Base-by-base conservation (phyloP, 2,888 invertebrate species). In the Heliconius aoede region DNA sequence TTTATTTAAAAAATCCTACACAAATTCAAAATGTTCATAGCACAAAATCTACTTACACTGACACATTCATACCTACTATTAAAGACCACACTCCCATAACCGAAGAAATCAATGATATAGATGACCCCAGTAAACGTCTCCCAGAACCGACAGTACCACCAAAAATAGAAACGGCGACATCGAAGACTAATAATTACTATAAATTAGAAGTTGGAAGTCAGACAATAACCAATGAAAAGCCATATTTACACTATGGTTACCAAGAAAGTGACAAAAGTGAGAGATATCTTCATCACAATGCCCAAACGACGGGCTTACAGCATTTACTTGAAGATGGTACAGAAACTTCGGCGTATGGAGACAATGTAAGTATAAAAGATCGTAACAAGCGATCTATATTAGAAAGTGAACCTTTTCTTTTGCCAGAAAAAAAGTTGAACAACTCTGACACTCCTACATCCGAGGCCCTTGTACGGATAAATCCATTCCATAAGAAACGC, bases 11-110 rank as follows among this genome's bases (percentile, higher is more conserved):
- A 86, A 88, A 90, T 75, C 83, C 81, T 0, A 82, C 88, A 21
- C 80, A 83, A 26, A 80, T 71, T 1, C 83, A 85, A 61, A 83
- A 87, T 79, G 86, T 88, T 73, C 87, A 88, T 30, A 80, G 86
- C 61, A 73, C 84, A 24, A 80, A 82, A 58, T 89, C 87, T 46
- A 85, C 84, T n/a, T 90, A 90, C 72, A 85, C 86, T 3, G 88
- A 84, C 76, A 83, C 84, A 32, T 90, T 88, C 61, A 83, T 84
- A 67, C 81, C 83, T 36, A 82, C 73, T 15, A 72, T 83, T 7
- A 89, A 89, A 84, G 93, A 93, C 77, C 86, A 91, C 76, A 94
- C 86, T 61, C 95, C 95, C 1, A 94, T 95, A 46, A 90, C 88
- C 30, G 95, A 95, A 87, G 88, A 92, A 61, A 82, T 91, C 4